These are phyloP conservation scores for Drosophila mayaguana DNA, from an alignment of 2,888 invertebrate genomes.

Conservation along the genomic window DNA sequence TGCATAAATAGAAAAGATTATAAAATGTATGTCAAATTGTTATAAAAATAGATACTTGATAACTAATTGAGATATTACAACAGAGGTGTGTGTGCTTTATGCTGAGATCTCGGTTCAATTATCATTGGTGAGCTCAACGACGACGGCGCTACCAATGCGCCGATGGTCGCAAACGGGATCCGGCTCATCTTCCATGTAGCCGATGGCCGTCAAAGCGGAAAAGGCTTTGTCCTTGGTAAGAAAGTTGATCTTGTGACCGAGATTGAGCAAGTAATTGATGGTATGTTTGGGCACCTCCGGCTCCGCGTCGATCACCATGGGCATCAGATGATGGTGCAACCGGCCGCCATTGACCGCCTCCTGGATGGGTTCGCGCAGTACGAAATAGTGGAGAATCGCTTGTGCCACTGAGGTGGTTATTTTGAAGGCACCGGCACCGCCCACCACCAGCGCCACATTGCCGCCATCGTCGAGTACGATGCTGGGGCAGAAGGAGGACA, in stretches of 20 bases:
- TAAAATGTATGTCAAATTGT: neutral
- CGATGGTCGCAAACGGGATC: conserved; percentile 85
- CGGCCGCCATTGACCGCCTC: conserved; percentile 90
- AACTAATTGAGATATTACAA: neutral
- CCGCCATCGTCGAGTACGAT: conserved; percentile 89
- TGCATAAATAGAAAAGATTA: neutral
- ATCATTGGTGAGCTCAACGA: conserved; percentile 52
- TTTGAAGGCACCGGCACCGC: conserved; percentile 95
- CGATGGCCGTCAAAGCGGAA: conserved; percentile 87
- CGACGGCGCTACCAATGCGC: conserved; percentile 85
- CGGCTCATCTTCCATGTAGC: conserved; percentile 85
- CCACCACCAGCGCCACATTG: conserved; percentile 89
- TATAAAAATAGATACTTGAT: neutral
- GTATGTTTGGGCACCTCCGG: conserved; percentile 87
- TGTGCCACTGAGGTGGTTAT: conserved; percentile 92
- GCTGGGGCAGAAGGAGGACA: conserved; percentile 95
- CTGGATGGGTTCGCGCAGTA: conserved; percentile 88
- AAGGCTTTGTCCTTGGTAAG: conserved; percentile 85
- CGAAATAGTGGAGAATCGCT: conserved; percentile 88
- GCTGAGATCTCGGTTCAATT: neutral
- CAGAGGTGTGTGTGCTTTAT: neutral
- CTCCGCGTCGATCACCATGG: conserved; percentile 90
- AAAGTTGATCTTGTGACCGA: conserved; percentile 84
- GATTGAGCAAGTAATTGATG: conserved; percentile 55
- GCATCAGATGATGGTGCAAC: conserved; percentile 95